These are phyloP conservation scores for Fringilla coelebs DNA, from an alignment of 2,797 vertebrate species.

Conservation along the genomic window DNA sequence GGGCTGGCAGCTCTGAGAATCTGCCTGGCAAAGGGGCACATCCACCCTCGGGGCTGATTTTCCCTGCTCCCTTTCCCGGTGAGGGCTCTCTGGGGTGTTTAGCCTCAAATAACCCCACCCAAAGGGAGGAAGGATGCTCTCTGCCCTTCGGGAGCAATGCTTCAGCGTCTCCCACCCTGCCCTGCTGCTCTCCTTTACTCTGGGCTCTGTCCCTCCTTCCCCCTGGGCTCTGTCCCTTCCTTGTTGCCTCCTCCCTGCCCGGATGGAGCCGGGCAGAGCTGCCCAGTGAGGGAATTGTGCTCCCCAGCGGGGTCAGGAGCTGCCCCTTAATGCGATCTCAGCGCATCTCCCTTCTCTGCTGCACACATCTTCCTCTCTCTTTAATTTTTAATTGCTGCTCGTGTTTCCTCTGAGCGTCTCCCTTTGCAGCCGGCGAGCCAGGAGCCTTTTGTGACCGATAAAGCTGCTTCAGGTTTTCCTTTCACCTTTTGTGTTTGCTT, in stretches of 20 bases:
- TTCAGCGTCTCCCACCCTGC: background rate
- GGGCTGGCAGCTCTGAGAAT: background rate
- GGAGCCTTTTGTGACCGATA: background rate
- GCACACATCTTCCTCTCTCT: background rate
- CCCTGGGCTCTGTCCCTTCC: background rate
- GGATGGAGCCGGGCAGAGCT: background rate
- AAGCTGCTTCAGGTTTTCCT: background rate
- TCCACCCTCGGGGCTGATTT: background rate
- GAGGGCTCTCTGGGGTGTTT: background rate
- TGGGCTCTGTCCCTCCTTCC: too few species aligned
- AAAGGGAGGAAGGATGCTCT: background rate
- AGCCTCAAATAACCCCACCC: background rate
- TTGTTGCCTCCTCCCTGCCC: background rate
- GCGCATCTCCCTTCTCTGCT: background rate
- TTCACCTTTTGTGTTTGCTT: background rate
- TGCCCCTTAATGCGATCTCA: background rate
- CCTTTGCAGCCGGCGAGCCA: background rate
- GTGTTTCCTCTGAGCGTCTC: slow-evolving; percentile 21
- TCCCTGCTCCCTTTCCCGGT: background rate
- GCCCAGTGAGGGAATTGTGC: fast-evolving
- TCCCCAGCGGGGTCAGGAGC: background rate
- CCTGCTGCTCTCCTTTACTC: background rate
- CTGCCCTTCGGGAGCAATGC: background rate
- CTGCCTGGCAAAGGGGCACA: background rate
- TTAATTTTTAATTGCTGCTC: slow-evolving; percentile 31